Evolutionary conservation across 2,888 invertebrate species (phyloP), one percentile per base, ranked within the genome.

Genomic region (Nebria salina): DNA sequence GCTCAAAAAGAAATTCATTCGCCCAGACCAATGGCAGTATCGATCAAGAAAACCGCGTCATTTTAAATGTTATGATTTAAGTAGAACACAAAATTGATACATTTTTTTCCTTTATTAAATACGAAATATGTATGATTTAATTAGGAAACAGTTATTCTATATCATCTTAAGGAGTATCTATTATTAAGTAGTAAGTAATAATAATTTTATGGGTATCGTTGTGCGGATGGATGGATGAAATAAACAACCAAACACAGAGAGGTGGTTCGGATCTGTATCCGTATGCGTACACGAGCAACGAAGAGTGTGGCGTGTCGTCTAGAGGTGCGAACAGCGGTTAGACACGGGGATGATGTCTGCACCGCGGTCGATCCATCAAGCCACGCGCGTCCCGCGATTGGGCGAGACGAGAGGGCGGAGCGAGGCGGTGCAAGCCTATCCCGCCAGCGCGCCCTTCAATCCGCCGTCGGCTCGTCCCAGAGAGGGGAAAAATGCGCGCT

Each of bases 401-500:
- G 89, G 88, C 87, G 87, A 88, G 87, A 88, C 88, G 86, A 85
- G 86, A 85, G 85, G 89, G 88, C 88, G 88, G 88, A 88, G 88
- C 91, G 89, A 89, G 88, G 89, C 90, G 87, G 88, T 86, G 85
- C 79, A 75, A 79, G 79, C 79, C 79, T 79, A 79, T 79, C 79
- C 86, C 86, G 84, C 79, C 84, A 85, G 84, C 85, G 86, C 85
- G 86, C 86, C 86, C 87, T 87, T 87, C 87, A 87, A 87, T 86
- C 87, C 86, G 86, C 87, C 86, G 87, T 84, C 88, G 89, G 88
- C 89, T 87, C 90, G 90, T 89, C 90, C 88, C 88, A 87, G 88
- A 88, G 89, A 89, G 90, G 90, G 90, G 90, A 90, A 90, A 90
- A 90, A 88, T 86, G 86, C 78, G 83, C 82, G 84, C 85, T 85